These are phyloP conservation scores for Sphaerophoria taeniata DNA, from an alignment of 2,888 invertebrate species.

Conservation along the genomic window DNA sequence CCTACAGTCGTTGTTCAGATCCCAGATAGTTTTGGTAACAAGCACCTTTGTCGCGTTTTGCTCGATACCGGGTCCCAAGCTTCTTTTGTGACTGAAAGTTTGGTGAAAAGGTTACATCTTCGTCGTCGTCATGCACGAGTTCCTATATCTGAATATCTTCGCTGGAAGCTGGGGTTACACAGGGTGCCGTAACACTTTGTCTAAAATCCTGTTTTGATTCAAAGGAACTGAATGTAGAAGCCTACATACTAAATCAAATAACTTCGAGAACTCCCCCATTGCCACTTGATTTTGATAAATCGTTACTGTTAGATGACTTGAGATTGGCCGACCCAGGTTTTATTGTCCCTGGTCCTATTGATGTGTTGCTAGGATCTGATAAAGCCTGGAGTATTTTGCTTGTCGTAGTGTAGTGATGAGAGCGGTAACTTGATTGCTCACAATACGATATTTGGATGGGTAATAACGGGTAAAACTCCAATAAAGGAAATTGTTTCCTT, in stretches of 20 bases:
- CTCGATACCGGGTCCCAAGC: constrained; percentile 5
- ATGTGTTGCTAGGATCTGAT: constrained; percentile 16
- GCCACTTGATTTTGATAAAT: background rate
- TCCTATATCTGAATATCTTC: constrained; percentile 14
- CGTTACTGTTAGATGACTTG: background rate
- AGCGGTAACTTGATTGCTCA: background rate
- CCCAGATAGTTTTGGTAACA: background rate
- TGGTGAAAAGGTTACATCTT: no score
- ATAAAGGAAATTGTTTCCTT: background rate
- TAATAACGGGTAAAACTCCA: background rate
- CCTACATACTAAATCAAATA: constrained; percentile 5
- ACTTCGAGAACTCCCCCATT: background rate
- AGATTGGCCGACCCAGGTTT: constrained; percentile 11
- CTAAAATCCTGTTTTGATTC: constrained; percentile 3
- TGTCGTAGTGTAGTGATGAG: background rate
- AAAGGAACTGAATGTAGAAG: background rate
- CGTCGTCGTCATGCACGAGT: no score
- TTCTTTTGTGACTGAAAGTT: background rate
- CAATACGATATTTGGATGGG: constrained; percentile 3
- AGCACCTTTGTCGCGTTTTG: background rate
- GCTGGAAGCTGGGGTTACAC: constrained; percentile 24
- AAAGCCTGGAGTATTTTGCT: constrained; percentile 18
- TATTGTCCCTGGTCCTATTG: background rate
- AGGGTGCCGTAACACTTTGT: constrained; percentile 5
- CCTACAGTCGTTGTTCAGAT: background rate